Base-by-base conservation (phyloP, 2,888 invertebrate genomes). In the Troilus luridus region DNA sequence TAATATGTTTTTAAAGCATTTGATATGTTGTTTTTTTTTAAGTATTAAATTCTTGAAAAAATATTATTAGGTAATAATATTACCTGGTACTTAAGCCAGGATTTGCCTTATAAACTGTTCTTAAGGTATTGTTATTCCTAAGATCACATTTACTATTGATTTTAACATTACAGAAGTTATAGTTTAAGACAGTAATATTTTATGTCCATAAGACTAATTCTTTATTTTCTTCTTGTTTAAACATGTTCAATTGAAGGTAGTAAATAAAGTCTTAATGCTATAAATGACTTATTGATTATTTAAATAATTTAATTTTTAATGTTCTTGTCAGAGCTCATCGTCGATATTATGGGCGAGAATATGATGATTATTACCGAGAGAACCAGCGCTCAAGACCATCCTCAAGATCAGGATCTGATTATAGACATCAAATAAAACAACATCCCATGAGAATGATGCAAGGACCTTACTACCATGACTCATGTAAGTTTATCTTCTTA, bases 341-440 rank as follows among this genome's bases (percentile, higher is more conserved):
- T 7, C 90, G 92, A 62, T 92, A 91, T 88, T 91, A 92, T 27
- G 67, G 88, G n/a, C 81, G 92, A 64, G 92, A 92, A 59, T 92
- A 93, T 88, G 92, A 92, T 85, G 92, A 93, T 85, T 92, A 91
- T 67, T 92, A 92, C 89, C 92, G 92, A 62, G 92, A 93, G 72
- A 92, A 92, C 81, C 72, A 72, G 59, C 91, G 93, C 64, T 93
- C 93, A 0, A 92, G 93, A 64, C 93, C 93, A 21, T 93, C 93
- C 6, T 93, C 93, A 92, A 92, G 93, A 88, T 92, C 93, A 54
- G 93, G 93, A 62, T 93, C 93, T 41, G 93, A 93, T 85, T 93
- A 93, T 67, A 91, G 93, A 60, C 92, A 91, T 81, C 81, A 90
- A n/a, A 91, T 90, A 24, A 90, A 90, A 77, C 88, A 19, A 9